A percentile compares a stretch with the other conserved stretches of the same genome.
phyloP scores from a whole-genome alignment of 92 coral and sea anemone species.

The Zoanthus solanderi region DNA sequence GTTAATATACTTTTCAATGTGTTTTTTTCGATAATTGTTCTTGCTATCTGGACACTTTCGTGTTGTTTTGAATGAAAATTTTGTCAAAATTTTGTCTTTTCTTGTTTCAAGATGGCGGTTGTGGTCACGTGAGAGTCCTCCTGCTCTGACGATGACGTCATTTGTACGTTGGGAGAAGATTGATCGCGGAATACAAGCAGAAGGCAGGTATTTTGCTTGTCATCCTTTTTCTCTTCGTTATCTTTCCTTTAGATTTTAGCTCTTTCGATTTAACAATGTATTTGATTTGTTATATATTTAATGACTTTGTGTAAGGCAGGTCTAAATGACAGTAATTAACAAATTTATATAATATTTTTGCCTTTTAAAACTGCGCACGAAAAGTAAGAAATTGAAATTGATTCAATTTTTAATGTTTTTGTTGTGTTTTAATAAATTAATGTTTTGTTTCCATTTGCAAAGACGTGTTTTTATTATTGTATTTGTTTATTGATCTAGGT shows the following conservation, averaged over 20 bases:
- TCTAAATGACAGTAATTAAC: too few species aligned
- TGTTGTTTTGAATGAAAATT: conserved; percentile 47
- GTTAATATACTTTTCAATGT: conserved; percentile 47
- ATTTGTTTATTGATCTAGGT: conserved; percentile 48
- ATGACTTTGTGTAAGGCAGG: too few species aligned
- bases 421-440: too few species aligned
- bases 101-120: conserved; percentile 87
- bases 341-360: too few species aligned
- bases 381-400: too few species aligned
- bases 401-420: too few species aligned
- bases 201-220: not conserved
- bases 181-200: not conserved
- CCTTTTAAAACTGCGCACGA: too few species aligned
- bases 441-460: not conserved
- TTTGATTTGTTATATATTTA: too few species aligned
- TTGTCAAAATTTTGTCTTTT: conserved; percentile 57
- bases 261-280: too few species aligned
- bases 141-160: conserved; percentile 59
- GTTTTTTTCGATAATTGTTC: conserved; percentile 45
- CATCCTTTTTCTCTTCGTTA: not conserved
- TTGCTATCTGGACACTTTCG: conserved; percentile 42
- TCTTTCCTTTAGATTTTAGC: not conserved
- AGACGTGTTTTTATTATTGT: not conserved
- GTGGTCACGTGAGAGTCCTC: conserved; percentile 74
- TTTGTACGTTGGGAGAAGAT: conserved; percentile 79